These are phyloP conservation scores for Xanthia togata DNA, from an alignment of 2,888 invertebrate species.

Conservation along the genomic window DNA sequence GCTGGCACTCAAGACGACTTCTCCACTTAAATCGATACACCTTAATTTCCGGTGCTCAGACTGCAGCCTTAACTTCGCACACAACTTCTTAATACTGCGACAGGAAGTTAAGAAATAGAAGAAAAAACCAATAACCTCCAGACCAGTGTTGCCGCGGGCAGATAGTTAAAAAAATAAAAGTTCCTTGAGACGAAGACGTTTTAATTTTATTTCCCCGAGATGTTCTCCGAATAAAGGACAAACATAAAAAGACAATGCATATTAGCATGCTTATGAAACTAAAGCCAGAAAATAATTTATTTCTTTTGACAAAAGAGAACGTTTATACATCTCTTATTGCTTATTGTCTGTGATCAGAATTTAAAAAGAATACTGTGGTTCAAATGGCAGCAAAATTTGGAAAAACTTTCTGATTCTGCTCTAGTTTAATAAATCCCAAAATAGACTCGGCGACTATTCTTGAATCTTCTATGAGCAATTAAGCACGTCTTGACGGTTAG, in stretches of 20 bases:
- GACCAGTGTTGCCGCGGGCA: constrained; percentile 43
- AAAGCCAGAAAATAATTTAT: constrained; percentile 18
- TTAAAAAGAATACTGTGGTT: background rate
- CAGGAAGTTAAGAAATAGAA: constrained; percentile 59
- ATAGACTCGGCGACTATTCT: no score
- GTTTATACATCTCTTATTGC: constrained; percentile 26
- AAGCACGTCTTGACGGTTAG: background rate
- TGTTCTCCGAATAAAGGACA: constrained; percentile 41
- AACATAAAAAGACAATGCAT: constrained; percentile 31
- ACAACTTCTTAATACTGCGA: constrained; percentile 57
- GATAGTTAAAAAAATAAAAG: constrained; percentile 51
- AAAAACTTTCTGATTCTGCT: background rate
- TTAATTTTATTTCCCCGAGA: constrained; percentile 53
- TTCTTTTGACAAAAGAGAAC: constrained; percentile 27
- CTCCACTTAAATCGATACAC: constrained; percentile 54
- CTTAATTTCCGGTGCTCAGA: constrained; percentile 53
- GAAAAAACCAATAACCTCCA: constrained; percentile 48
- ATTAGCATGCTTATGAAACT: constrained; percentile 38
- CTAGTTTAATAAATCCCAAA: background rate
- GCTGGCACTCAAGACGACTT: constrained; percentile 10
- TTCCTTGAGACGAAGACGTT: constrained; percentile 40
- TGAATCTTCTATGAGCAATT: constrained; percentile 13
- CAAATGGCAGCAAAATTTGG: constrained; percentile 1
- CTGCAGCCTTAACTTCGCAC: constrained; percentile 40
- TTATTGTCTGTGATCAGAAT: constrained; percentile 18